phyloP scores from a whole-genome alignment of 2,113 vertebrate species.

The Anarrhichthys ocellatus region DNA sequence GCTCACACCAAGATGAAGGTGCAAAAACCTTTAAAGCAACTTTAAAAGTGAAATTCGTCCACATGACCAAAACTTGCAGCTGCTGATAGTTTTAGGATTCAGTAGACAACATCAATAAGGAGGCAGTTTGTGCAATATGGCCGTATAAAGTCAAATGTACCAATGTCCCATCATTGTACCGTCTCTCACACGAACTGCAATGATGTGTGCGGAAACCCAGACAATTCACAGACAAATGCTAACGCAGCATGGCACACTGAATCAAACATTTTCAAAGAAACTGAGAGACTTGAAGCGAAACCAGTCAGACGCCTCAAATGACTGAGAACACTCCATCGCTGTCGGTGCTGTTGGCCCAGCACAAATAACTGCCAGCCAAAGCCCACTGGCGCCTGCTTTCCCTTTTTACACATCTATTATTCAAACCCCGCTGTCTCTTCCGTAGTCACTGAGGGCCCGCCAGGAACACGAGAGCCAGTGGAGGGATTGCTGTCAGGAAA shows the following conservation, averaged over 20 bases:
- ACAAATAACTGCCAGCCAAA: slow-evolving; percentile 48
- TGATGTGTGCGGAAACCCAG: background rate
- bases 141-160: too few relatives aligned
- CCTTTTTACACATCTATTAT: slow-evolving; percentile 75
- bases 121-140: background rate
- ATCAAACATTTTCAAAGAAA: background rate
- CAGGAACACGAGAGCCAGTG: slow-evolving; percentile 16
- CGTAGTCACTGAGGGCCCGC: slow-evolving; percentile 37
- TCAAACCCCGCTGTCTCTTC: slow-evolving; percentile 56
- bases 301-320: background rate
- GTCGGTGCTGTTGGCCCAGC: slow-evolving; percentile 11
- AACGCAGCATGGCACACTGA: background rate
- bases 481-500: slow-evolving; percentile 24
- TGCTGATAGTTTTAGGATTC: background rate
- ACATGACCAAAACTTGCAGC: too few relatives aligned
- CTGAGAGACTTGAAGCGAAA: background rate
- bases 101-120: too few relatives aligned
- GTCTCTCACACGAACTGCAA: background rate
- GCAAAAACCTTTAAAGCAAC: too few relatives aligned
- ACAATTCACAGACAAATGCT: background rate
- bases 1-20: too few relatives aligned
- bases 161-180: too few relatives aligned
- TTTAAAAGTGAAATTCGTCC: too few relatives aligned
- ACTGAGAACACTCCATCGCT: background rate
- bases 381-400: slow-evolving; percentile 53